Base-by-base conservation (phyloP, 2,888 invertebrate genomes). In the Caenorhabditis wallacei region DNA sequence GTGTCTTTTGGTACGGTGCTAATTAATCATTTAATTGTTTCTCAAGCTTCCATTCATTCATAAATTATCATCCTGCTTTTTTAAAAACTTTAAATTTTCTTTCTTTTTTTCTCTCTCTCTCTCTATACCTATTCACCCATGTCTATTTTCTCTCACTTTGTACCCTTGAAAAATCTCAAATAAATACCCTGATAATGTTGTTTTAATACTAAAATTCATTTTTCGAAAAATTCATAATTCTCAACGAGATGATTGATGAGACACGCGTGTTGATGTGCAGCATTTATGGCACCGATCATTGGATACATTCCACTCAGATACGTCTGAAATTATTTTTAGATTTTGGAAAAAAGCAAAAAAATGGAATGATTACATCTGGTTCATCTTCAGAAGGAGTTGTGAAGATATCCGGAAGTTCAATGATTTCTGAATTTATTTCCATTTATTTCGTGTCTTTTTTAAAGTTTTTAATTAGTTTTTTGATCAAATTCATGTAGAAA, bases 201-300 rank as follows among this genome's bases (percentile, higher is more conserved):
- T 8, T 30, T 30, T 30, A 30, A 22, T 24, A n/a, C n/a, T 43
- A 5, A 8, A n/a, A 30, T 8, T 30, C 30, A 30, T 48, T 48
- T 57, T n/a, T 80, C 72, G 20, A 80, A 80, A 54, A 68, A 69
- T 35, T 72, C 80, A 20, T 68, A 75, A 46, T 80, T 75, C 56
- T 75, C 74, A 3, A 80, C 18, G 18, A 75, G 30, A 63, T 70
- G 68, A 30, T 53, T 53, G 37, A 80, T 80, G 43, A 80, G 70
- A 51, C 75, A 74, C 11, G 71, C 57, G 46, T 80, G 80, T 20
- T 68, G 40, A 46, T 80, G 74, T 51, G 80, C 72, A 11, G 80
- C 72, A 40, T 53, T 66, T 11, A 69, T 57, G 3, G 80, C 57
- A 51, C 68, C 74, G 24, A 80, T 37, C 35, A 80, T 57, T 24